phyloP scores from a whole-genome alignment of 2,888 invertebrate species.

The Urechis unicinctus region DNA sequence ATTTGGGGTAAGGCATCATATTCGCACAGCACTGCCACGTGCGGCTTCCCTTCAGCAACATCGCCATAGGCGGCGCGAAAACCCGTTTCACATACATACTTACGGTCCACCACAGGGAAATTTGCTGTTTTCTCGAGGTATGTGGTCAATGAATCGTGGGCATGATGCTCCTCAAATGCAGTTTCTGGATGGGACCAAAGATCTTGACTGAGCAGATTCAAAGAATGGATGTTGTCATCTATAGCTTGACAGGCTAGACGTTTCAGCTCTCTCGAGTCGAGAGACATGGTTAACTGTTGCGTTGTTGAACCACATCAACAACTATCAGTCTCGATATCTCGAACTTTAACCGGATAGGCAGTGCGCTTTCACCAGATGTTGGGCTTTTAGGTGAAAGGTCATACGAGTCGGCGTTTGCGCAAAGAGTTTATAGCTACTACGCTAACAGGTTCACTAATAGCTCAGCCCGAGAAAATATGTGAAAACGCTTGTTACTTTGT shows the following conservation, averaged over 20 bases:
- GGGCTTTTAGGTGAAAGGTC: too few species aligned
- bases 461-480: too few species aligned
- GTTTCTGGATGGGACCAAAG: conserved; percentile 44
- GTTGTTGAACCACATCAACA: too few species aligned
- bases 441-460: too few species aligned
- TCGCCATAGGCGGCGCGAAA: conserved; percentile 7
- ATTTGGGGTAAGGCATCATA: conserved; percentile 33
- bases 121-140: conserved; percentile 23
- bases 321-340: too few species aligned
- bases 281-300: too few species aligned
- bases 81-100: conserved; percentile 9
- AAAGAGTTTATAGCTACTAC: too few species aligned
- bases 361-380: too few species aligned
- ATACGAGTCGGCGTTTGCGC: too few species aligned
- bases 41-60: conserved; percentile 25
- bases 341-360: too few species aligned
- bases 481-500: too few species aligned
- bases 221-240: conserved; percentile 13
- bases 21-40: conserved; percentile 46
- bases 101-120: conserved; percentile 22
- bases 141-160: conserved; percentile 27
- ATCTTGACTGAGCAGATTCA: conserved; percentile 31
- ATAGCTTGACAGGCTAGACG: conserved; percentile 12
- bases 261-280: conserved; percentile 9
- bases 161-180: conserved; percentile 30